A percentile compares a stretch with the other conserved stretches of the same genome.
These are phyloP conservation scores for Corydoras maculifer DNA, from an alignment of 2,113 vertebrate genomes.

Conservation along the genomic window DNA sequence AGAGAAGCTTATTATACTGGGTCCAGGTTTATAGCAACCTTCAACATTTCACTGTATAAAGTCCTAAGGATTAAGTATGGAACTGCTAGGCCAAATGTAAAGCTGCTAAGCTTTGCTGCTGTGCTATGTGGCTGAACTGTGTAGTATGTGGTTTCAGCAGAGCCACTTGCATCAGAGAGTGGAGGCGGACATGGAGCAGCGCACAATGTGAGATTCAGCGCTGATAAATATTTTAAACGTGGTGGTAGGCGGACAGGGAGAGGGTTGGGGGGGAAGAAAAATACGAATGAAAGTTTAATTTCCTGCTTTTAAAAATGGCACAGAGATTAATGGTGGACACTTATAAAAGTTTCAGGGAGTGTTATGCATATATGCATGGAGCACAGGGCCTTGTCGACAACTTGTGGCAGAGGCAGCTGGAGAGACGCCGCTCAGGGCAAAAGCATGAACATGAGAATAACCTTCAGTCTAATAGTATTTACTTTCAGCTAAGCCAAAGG, in stretches of 20 bases:
- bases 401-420: constrained; percentile 30
- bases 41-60: no score
- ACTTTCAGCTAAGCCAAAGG: not conserved
- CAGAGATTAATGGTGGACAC: constrained; percentile 59
- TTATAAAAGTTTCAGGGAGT: constrained; percentile 58
- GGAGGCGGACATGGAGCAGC: constrained; percentile 18
- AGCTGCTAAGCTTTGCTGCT: not conserved
- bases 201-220: constrained; percentile 58
- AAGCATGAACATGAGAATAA: constrained; percentile 19
- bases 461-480: constrained; percentile 5
- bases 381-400: constrained; percentile 37
- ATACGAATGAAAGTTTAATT: constrained; percentile 64
- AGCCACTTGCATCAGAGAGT: constrained; percentile 15
- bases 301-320: constrained; percentile 53
- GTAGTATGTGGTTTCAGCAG: constrained; percentile 5
- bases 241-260: constrained; percentile 36
- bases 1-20: no score
- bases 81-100: no score
- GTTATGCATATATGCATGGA: constrained; percentile 59
- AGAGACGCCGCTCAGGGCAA: constrained; percentile 39
- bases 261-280: constrained; percentile 31
- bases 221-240: constrained; percentile 59
- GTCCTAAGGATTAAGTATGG: no score
- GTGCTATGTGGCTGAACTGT: not conserved
- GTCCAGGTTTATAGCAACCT: no score